Base-by-base conservation (phyloP, 2,888 invertebrate species). In the Pristionchus arcanus region DNA sequence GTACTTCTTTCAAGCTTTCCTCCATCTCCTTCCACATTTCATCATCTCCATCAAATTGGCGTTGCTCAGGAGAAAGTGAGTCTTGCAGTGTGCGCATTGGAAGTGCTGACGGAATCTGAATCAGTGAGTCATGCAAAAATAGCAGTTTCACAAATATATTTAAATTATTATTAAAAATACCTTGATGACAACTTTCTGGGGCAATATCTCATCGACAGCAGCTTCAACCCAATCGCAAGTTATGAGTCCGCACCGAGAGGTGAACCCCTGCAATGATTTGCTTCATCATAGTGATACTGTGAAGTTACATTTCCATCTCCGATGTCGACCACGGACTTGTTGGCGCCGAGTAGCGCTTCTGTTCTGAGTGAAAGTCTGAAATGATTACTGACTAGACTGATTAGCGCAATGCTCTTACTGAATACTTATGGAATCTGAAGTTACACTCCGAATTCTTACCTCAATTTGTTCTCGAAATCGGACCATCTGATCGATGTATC, bases 191-290 rank as follows among this genome's bases (percentile, higher is more conserved):
- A 71, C 68, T 31, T 19, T 28, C 31, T 15, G 13, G 2, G 68
- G 68, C 31, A 71, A 13, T 16, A 2, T 28, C 13, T 71, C 68
- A 2, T 13, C 28, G 2, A 31, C 21, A 1, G 28, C 31, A 34
- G 68, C 68, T 31, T 31, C 68, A 71, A 31, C 28, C 68, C 68
- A 71, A 71, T 71, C 68, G 31, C 68, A 71, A 71, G 28, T 31
- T 4, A 71, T 31, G 68, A 71, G 68, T 31, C 68, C 68, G 16
- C 68, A 71, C 3, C 68, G 68, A 71, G 68, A 71, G 1, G 68
- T 71, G 68, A 71, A 34, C 11, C 68, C 68, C 68, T 71, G 68
- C 5, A 71, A 2, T 2, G 31, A 13, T 11, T 31, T 31, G 9
- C 15, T 28, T 11, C 21, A 66, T 2, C 2, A n/a, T 7, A 28